A percentile compares a stretch with the other conserved stretches of the same genome.
Evolutionary conservation across 2,113 vertebrate species (phyloP).

Genomic region (Tetrao urogallus): DNA sequence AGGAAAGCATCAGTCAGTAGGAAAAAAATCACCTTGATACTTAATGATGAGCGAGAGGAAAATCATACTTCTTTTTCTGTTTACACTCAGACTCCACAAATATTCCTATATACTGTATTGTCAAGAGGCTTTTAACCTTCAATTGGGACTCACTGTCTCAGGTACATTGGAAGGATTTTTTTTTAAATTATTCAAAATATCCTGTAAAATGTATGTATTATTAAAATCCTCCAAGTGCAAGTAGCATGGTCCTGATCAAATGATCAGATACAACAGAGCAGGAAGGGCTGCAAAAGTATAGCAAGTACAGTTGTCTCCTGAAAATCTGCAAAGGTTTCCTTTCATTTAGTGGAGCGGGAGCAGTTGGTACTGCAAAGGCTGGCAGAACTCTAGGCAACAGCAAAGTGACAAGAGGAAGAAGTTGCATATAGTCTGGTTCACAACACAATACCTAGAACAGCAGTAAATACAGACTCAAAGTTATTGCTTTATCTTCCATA

Average conservation of each 20-base stretch:
- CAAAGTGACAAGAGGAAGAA: neutral
- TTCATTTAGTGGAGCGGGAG: neutral
- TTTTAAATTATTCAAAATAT: neutral
- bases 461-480: neutral
- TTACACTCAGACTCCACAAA: neutral
- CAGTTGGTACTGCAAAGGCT: neutral
- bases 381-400: neutral
- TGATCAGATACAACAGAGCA: neutral
- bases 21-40: neutral
- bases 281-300: neutral
- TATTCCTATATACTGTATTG: neutral
- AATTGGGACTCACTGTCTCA: neutral
- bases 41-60: neutral
- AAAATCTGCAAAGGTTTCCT: neutral
- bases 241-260: neutral
- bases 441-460: neutral
- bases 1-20: neutral
- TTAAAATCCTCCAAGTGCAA: neutral
- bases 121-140: conserved; percentile 5
- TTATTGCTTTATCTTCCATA: neutral
- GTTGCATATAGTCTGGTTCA: neutral
- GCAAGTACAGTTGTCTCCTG: neutral
- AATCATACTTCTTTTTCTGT: neutral
- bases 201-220: neutral
- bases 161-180: neutral